Base-by-base conservation (phyloP, 1,140 invertebrate genomes). In the Stenopsyche tienmushanensis region DNA sequence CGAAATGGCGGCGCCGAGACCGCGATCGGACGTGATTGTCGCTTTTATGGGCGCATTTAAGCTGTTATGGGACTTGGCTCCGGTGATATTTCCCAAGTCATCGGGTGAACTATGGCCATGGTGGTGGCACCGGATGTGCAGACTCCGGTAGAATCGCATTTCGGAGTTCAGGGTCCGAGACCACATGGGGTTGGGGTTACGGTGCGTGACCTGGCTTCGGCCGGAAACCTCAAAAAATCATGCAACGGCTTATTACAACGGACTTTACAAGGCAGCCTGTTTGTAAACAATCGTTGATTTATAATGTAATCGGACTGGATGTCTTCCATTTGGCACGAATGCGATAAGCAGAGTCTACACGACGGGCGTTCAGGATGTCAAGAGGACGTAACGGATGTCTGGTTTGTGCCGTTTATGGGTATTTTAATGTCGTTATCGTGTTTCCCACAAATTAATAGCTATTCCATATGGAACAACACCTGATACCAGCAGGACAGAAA, bases 1-100 rank as follows among this genome's bases (percentile, higher is more conserved):
- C 21, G 47, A 50, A 3, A 20, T 23, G n/a, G 49, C 10, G 52
- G 5, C 21, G 52, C 24, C 17, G 29, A 2, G 58, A 62, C 59
- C 59, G 25, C 59, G 5, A 10, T 25, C 9, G 1, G 23, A 62
- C 59, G 59, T 62, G 59, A 50, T 18, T 3, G 20, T 52, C 59
- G 44, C 52, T 52, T 62, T 62, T 52, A 59, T 47, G 57, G 39
- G 18, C n/a, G 57, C 57, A 45, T 59, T 59, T 59, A n/a, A 59
- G 44, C 45, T 15, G 45, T 29, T 29, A 44, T 62, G 59, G 59
- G 59, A 62, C 39, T 50, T 50, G 15, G 23, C 20, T 20, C 18
- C 34, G 54, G 13, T 18, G 8, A 13, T 7, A 34, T 7, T 34
- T 34, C 29, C 29, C 29, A 34, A 34, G 13, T 13, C 13, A 39